Conservation (phyloP, 2,888 invertebrate genomes). For the Meliscaeva auricollis region DNA sequence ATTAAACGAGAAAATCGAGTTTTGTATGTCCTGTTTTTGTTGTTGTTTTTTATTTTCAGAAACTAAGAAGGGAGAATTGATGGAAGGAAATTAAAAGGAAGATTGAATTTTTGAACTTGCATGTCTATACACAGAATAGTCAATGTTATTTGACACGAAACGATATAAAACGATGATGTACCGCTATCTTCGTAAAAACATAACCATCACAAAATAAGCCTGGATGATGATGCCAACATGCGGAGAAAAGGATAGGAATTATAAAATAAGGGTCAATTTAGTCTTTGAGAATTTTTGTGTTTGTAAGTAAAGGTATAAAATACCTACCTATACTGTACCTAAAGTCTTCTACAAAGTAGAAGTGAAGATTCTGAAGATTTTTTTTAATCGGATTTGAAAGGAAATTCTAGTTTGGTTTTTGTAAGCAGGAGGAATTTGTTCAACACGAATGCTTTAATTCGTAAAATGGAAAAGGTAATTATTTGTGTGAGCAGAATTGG, state of each 20-base stretch:
- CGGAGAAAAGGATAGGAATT: slow-evolving; percentile 35
- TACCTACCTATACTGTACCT: neutral
- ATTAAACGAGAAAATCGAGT: slow-evolving; percentile 69
- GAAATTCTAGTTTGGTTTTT: neutral
- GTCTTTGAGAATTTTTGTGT: slow-evolving; percentile 22
- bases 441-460: neutral
- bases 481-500: slow-evolving; percentile 1
- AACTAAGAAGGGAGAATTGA: neutral
- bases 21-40: slow-evolving; percentile 39
- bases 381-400: slow-evolving; percentile 24
- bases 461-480: neutral
- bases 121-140: neutral
- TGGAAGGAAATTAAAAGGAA: slow-evolving; percentile 69
- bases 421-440: slow-evolving; percentile 9
- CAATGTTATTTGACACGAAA: slow-evolving; percentile 47
- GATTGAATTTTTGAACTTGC: slow-evolving; percentile 62
- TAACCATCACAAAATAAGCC: neutral
- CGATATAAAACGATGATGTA: slow-evolving; percentile 41
- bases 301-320: neutral
- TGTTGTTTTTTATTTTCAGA: neutral
- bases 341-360: slow-evolving; percentile 5
- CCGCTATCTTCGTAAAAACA: no score
- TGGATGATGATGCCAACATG: neutral
- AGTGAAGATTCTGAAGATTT: slow-evolving; percentile 13
- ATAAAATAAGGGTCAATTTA: slow-evolving; percentile 38